These are phyloP conservation scores for Pilophorus perplexus DNA, from an alignment of 2,888 invertebrate species.

Conservation along the genomic window DNA sequence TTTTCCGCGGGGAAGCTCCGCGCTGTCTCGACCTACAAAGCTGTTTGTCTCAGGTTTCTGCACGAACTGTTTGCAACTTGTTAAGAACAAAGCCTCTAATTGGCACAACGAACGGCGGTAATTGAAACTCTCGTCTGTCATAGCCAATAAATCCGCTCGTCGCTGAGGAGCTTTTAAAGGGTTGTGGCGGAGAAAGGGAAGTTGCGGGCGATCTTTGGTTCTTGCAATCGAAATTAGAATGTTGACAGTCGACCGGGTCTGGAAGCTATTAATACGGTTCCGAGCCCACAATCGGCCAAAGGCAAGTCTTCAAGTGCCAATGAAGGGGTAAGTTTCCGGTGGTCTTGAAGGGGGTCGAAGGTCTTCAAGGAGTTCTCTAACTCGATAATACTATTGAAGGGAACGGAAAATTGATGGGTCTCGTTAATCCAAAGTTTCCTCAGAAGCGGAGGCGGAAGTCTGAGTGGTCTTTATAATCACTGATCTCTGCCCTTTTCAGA, in stretches of 20 bases:
- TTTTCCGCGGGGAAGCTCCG: no score
- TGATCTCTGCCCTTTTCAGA: no score
- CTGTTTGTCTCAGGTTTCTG: neutral
- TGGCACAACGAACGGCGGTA: slow-evolving; percentile 14
- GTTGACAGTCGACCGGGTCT: slow-evolving; percentile 19
- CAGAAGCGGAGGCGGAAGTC: neutral
- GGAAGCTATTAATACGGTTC: slow-evolving; percentile 20
- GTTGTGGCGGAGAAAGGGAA: no score
- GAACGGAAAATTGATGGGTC: slow-evolving; percentile 13
- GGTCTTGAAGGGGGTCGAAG: neutral
- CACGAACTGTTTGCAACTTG: slow-evolving; percentile 12
- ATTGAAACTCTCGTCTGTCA: slow-evolving; percentile 16
- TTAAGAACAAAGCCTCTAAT: slow-evolving; percentile 1
- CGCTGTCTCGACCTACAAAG: no score
- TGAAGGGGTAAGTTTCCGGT: neutral
- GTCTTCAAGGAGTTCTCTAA: neutral
- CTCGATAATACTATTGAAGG: slow-evolving; percentile 1
- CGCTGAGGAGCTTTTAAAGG: neutral
- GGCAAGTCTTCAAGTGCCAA: slow-evolving; percentile 12
- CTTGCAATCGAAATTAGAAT: slow-evolving; percentile 12
- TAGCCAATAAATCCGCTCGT: slow-evolving; percentile 15
- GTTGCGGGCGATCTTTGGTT: no score
- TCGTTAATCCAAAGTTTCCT: neutral
- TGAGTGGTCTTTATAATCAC: no score
- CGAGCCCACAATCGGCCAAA: slow-evolving; percentile 6